A percentile compares a stretch with the other conserved stretches of the same genome.
Conservation (phyloP, 2,113 vertebrate species). For the Eulacestoma nigropectus region DNA sequence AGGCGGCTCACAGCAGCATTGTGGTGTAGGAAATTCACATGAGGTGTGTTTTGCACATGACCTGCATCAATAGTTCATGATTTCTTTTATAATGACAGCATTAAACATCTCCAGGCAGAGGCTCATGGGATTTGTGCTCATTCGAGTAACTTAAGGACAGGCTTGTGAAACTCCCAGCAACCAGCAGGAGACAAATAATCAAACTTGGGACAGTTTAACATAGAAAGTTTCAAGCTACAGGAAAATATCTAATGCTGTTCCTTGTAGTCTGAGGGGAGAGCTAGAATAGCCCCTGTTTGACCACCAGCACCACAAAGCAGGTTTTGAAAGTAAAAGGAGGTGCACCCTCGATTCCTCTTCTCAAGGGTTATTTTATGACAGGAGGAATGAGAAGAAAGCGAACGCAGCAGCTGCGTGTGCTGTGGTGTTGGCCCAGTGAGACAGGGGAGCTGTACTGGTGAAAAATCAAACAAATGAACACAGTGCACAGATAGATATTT, state of each 20-base stretch:
- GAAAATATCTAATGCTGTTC: not conserved
- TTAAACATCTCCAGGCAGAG: conserved; percentile 32
- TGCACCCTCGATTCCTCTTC: not conserved
- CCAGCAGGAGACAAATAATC: conserved; percentile 31
- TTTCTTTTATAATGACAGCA: conserved; percentile 46
- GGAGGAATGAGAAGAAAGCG: not conserved
- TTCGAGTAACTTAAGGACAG: conserved; percentile 18
- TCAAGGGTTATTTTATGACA: not conserved
- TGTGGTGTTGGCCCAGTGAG: conserved; percentile 13
- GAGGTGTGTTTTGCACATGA: conserved; percentile 13
- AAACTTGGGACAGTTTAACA: not conserved
- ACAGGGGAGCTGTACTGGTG: not conserved
- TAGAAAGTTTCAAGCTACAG: not conserved
- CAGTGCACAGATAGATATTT: not conserved
- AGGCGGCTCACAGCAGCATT: not conserved
- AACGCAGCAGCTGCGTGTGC: not conserved
- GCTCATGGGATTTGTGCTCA: not conserved
- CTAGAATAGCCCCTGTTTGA: not conserved
- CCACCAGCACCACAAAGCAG: not conserved
- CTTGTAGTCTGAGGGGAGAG: not conserved
- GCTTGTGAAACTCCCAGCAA: not conserved
- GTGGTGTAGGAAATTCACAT: not conserved
- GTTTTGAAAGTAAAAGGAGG: not conserved
- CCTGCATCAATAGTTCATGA: conserved; percentile 44
- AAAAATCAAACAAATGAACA: conserved; percentile 37